A percentile compares a stretch with the other conserved stretches of the same genome.
These are phyloP conservation scores for Apamea crenata DNA, from an alignment of 2,888 invertebrate genomes.

Conservation along the genomic window DNA sequence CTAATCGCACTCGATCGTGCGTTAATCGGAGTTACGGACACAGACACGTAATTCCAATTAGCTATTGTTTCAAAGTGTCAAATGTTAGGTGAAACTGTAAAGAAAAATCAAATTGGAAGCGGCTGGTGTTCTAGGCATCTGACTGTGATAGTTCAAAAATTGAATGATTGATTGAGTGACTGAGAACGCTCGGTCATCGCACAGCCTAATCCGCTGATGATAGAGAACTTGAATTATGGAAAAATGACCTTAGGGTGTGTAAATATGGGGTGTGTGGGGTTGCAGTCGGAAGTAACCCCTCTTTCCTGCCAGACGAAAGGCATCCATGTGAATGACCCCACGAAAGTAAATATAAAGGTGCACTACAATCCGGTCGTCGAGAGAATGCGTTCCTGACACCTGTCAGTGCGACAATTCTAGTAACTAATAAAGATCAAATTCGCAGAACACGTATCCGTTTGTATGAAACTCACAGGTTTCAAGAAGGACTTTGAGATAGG, in stretches of 20 bases:
- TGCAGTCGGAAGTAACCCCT: not conserved
- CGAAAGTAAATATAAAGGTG: not conserved
- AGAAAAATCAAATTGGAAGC: conserved; percentile 1
- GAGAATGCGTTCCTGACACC: not conserved
- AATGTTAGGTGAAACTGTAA: conserved; percentile 37
- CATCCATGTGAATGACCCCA: not conserved
- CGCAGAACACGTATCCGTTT: not conserved
- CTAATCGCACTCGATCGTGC: conserved; percentile 62
- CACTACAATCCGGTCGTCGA: not conserved
- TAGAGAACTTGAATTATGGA: not conserved
- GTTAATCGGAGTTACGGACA: conserved; percentile 49
- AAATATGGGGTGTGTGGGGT: not conserved
- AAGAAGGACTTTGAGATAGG: not conserved
- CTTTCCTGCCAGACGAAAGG: not conserved
- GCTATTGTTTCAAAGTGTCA: conserved; percentile 49
- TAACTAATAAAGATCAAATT: not conserved
- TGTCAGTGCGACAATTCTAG: not conserved
- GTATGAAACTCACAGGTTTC: not conserved
- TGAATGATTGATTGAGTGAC: not conserved
- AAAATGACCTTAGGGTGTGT: not conserved
- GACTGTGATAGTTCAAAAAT: not conserved
- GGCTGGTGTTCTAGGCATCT: not conserved
- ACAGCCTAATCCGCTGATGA: not conserved
- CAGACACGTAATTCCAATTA: conserved; percentile 55
- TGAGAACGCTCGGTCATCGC: not conserved